Evolutionary conservation across 2,888 invertebrate species (phyloP).

Genomic region (Thera obeliscata): DNA sequence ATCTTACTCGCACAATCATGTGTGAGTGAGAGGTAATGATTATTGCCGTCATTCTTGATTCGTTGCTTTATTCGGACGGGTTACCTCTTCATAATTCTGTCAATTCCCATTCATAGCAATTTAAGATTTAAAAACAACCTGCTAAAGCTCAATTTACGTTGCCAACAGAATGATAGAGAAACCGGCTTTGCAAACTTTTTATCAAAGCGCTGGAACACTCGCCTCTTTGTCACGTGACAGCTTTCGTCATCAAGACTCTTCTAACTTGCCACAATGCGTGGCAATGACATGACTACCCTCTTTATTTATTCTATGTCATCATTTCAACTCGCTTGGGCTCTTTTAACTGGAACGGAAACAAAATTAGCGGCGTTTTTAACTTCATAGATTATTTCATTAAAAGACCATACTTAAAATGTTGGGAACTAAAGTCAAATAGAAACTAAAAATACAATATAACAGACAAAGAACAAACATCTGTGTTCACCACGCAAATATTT

Average conservation of each 20-base stretch:
- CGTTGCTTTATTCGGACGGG: too few species aligned
- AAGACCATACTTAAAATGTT: neutral
- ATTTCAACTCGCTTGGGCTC: neutral
- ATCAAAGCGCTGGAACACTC: slow-evolving; percentile 57
- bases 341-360: neutral
- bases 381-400: neutral
- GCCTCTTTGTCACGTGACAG: slow-evolving; percentile 59
- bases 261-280: slow-evolving; percentile 54
- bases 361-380: too few species aligned
- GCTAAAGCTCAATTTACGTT: neutral
- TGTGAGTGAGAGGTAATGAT: too few species aligned
- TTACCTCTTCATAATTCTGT: neutral
- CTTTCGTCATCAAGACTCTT: slow-evolving; percentile 61
- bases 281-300: slow-evolving; percentile 41
- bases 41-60: too few species aligned
- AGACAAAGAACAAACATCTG: too few species aligned
- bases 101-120: neutral
- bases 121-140: neutral
- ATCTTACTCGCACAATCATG: too few species aligned
- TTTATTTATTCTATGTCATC: slow-evolving; percentile 31
- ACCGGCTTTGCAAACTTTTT: slow-evolving; percentile 39
- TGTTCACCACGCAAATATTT: too few species aligned
- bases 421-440: too few species aligned
- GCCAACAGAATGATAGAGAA: neutral
- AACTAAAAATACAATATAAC: too few species aligned